These are phyloP conservation scores for Lasaia peninsularis DNA, from an alignment of 1,140 invertebrate genomes.

Conservation along the genomic window DNA sequence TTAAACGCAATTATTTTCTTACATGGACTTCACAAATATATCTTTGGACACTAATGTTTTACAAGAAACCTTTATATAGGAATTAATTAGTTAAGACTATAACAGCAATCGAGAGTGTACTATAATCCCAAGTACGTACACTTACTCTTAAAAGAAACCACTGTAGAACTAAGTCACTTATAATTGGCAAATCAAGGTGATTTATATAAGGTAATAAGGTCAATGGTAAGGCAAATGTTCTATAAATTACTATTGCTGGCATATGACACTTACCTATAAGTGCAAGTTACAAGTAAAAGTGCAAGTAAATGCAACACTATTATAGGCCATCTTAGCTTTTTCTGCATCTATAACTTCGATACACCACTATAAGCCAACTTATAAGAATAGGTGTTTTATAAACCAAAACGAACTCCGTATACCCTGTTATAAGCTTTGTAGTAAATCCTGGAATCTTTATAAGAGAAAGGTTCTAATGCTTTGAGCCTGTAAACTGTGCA, in stretches of 20 bases:
- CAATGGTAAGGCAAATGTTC: neutral
- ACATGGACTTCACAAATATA: no score
- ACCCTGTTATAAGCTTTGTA: neutral
- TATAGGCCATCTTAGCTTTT: slow-evolving; percentile 6
- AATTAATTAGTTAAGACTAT: no score
- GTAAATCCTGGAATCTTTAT: neutral
- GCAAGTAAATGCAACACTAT: neutral
- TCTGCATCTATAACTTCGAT: neutral
- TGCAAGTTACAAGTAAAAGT: neutral
- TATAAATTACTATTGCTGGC: slow-evolving; percentile 1
- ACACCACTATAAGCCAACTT: slow-evolving; percentile 12
- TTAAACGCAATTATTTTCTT: no score
- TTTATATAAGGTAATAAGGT: no score
- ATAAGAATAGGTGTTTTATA: neutral
- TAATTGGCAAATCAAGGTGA: no score
- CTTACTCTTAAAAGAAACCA: no score
- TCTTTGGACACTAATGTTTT: no score
- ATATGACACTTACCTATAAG: neutral
- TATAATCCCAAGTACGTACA: no score
- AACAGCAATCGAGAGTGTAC: no score
- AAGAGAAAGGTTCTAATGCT: neutral
- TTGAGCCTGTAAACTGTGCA: neutral
- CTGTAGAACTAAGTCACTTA: no score
- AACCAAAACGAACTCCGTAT: neutral
- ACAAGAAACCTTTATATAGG: no score